Evolutionary conservation across 2,888 invertebrate species (phyloP).

Genomic region (Drosophila paramelanica): DNA sequence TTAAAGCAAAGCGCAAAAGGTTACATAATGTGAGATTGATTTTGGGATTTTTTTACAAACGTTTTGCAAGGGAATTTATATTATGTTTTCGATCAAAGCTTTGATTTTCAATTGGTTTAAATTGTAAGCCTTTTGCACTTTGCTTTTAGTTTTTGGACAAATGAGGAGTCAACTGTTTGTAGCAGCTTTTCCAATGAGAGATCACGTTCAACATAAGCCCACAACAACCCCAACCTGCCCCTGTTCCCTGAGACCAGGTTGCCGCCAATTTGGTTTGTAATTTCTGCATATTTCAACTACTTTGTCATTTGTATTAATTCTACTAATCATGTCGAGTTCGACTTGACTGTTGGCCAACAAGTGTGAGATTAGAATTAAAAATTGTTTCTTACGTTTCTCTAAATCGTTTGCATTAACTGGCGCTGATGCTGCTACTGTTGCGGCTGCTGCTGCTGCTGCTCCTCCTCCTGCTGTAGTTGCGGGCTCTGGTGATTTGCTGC

Average conservation of each 20-base stretch:
- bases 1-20: constrained; percentile 22
- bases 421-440: constrained; percentile 33
- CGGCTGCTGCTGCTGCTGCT: constrained; percentile 21
- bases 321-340: constrained; percentile 34
- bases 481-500: constrained; percentile 62
- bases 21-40: neutral
- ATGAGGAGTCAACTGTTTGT: constrained; percentile 16
- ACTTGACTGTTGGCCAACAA: constrained; percentile 65
- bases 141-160: constrained; percentile 22
- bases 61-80: no score
- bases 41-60: neutral
- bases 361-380: constrained; percentile 76
- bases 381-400: constrained; percentile 84
- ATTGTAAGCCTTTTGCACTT: constrained; percentile 26
- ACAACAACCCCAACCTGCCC: constrained; percentile 38
- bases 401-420: constrained; percentile 74
- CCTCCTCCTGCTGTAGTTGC: neutral
- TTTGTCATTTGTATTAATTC: constrained; percentile 48
- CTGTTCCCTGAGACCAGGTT: constrained; percentile 52
- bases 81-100: neutral
- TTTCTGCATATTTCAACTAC: constrained; percentile 70
- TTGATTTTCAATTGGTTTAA: neutral
- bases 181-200: constrained; percentile 25
- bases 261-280: constrained; percentile 74
- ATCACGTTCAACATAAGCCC: constrained; percentile 33